Percentiles rank a stretch among this genome's conserved stretches.
Conservation (phyloP, 2,113 vertebrate genomes). For the Nanorana parkeri region DNA sequence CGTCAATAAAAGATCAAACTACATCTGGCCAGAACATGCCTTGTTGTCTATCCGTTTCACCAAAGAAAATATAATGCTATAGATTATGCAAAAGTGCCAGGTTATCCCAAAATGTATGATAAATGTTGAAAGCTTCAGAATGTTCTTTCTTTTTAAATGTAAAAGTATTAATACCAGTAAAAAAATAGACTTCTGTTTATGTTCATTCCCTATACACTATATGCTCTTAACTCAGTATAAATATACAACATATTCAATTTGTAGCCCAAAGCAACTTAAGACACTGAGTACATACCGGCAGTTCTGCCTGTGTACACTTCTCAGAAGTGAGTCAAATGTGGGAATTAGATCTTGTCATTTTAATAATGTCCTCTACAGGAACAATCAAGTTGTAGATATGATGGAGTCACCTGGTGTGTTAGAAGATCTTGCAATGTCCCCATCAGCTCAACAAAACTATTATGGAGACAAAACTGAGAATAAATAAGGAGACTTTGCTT, state of each 20-base stretch:
- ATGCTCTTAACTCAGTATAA: no score
- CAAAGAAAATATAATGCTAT: no score
- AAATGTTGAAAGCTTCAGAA: no score
- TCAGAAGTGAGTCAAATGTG: conserved; percentile 1
- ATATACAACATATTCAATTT: neutral
- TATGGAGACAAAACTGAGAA: conserved; percentile 61
- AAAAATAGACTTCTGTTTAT: no score
- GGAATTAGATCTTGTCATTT: conserved; percentile 8
- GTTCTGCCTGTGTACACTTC: neutral
- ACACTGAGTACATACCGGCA: neutral
- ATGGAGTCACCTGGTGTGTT: conserved; percentile 8
- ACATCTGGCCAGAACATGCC: no score
- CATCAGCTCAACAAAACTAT: conserved; percentile 37
- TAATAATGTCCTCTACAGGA: conserved; percentile 31
- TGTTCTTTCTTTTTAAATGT: no score
- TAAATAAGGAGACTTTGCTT: conserved; percentile 71
- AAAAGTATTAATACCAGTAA: no score
- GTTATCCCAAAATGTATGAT: no score
- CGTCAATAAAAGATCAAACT: no score
- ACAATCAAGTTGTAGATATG: conserved; percentile 7
- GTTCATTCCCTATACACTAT: no score
- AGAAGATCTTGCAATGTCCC: neutral
- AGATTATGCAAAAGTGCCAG: no score
- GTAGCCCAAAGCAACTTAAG: neutral
- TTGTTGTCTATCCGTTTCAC: no score